Evolutionary conservation across 2,113 vertebrate species (phyloP), one percentile per base, ranked within the genome.

Genomic region (Callipepla californica): DNA sequence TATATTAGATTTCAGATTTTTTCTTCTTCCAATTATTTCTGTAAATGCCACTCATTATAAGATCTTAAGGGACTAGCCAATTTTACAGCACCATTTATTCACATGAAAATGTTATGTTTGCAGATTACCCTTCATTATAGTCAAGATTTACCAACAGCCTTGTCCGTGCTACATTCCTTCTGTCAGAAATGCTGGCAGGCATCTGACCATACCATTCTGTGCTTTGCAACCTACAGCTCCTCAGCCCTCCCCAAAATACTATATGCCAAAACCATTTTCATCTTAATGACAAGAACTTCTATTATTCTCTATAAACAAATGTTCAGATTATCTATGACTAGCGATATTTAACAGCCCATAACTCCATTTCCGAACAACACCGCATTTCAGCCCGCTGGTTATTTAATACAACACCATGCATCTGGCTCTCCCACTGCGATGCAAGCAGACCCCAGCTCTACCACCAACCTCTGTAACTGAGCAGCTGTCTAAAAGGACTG

Each of bases 71-170:
- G 59, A 77, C 50, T 44, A 15, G 28, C 4, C 51, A 81, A 57
- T 81, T 94, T 92, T 86, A 69, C 34, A 94, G 44, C 62, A 72
- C 78, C 76, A n/a, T 77, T 96, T 90, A 92, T 70, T 93, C 85
- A 74, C 59, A 79, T 48, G 68, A 51, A 92, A 92, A 81, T 30
- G 42, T 68, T 86, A 4, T 78, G 94, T 74, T 90, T 89, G 75
- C 75, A 72, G 50, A 45, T 84, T 90, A 78, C 53, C 73, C 91
- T 85, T 87, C 67, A 62, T 79, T 93, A 82, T 19, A 82, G 13
- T 93, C 48, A 72, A 78, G 51, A 89, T 48, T 81, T 85, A 80
- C 51, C 58, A 89, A 89, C 90, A 87, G 30, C 67, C 32, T 38
- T 57, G 21, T 36, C 47, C 59, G 26, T 40, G 28, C 11, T 74